Conservation (phyloP, 2,113 vertebrate genomes). For the Oryzias celebensis region DNA sequence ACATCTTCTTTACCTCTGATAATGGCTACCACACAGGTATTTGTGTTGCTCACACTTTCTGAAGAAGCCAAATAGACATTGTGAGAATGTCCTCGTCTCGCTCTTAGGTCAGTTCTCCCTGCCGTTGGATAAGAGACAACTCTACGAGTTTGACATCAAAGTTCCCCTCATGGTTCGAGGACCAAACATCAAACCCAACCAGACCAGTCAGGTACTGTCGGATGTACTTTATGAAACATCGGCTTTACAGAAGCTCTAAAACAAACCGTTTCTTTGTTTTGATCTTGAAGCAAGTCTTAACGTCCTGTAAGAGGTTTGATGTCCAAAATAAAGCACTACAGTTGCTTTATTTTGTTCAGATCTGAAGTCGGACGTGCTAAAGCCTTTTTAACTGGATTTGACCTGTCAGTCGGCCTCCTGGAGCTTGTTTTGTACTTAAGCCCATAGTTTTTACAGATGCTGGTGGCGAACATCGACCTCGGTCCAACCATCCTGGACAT, state of each 20-base stretch:
- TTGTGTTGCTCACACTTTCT: background rate
- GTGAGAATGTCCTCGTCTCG: background rate
- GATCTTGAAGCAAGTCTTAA: no score
- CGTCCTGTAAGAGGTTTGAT: background rate
- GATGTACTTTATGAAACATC: background rate
- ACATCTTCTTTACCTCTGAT: conserved; percentile 95
- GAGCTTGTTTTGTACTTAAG: background rate
- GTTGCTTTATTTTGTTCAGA: no score
- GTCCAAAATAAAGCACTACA: no score
- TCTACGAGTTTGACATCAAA: conserved; percentile 97
- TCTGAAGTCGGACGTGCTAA: no score
- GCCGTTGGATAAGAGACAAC: conserved; percentile 94
- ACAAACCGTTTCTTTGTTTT: no score
- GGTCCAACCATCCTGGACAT: conserved; percentile 97
- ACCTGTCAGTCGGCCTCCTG: background rate
- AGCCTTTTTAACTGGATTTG: no score
- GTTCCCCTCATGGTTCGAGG: conserved; percentile 94
- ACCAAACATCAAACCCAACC: conserved; percentile 91
- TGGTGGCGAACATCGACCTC: conserved; percentile 93
- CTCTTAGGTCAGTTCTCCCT: conserved; percentile 92
- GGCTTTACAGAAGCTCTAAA: no score
- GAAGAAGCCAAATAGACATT: background rate
- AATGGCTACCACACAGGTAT: conserved; percentile 96
- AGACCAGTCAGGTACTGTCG: conserved; percentile 83
- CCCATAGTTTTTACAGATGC: conserved; percentile 73